These are phyloP conservation scores for Parthenolecanium corni DNA, from an alignment of 2,888 invertebrate genomes.

Conservation along the genomic window DNA sequence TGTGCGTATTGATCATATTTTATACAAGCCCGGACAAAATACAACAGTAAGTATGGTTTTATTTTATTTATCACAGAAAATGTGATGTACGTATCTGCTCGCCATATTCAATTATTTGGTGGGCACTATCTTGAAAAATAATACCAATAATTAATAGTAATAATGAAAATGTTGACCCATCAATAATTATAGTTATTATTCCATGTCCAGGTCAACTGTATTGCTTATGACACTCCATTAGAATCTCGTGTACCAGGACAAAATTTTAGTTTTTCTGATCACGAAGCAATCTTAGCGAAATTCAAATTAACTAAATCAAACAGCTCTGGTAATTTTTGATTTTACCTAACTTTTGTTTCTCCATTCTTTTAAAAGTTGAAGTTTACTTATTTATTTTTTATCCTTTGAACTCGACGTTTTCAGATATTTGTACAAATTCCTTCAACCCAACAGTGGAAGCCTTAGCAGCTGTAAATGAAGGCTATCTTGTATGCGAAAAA, in stretches of 20 bases:
- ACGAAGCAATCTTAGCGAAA: slow-evolving; percentile 66
- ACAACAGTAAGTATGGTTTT: slow-evolving; percentile 1
- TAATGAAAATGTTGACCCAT: not conserved
- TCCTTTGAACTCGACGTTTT: no score
- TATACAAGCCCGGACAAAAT: slow-evolving; percentile 46
- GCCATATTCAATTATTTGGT: not conserved
- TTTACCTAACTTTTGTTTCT: not conserved
- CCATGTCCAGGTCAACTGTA: not conserved
- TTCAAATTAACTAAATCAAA: slow-evolving; percentile 36
- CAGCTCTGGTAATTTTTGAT: not conserved
- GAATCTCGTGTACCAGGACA: not conserved
- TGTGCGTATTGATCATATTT: slow-evolving; percentile 84
- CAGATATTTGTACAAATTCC: no score
- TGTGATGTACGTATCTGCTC: not conserved
- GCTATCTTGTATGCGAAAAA: no score
- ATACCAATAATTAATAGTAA: not conserved
- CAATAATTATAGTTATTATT: not conserved
- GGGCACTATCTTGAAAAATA: not conserved
- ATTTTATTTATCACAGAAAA: not conserved
- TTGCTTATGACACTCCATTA: not conserved
- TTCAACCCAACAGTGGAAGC: no score
- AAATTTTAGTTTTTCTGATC: slow-evolving; percentile 66
- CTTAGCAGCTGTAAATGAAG: no score
- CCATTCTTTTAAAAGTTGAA: not conserved
- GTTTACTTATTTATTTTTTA: no score